Conservation (phyloP, 2,797 vertebrate species). For the Gila robusta region DNA sequence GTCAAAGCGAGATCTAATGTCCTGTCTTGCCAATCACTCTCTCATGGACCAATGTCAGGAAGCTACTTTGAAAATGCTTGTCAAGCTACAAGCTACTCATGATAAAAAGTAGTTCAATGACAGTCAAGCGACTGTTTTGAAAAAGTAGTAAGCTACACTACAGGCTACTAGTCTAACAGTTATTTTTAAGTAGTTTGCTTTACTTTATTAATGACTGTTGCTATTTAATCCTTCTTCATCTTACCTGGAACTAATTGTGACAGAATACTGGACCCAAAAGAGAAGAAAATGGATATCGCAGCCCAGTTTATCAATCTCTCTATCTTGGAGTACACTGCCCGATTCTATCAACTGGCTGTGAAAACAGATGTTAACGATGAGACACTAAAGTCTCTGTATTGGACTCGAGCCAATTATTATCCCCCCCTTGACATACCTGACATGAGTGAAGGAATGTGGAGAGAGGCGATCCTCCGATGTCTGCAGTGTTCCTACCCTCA, state of each 20-base stretch:
- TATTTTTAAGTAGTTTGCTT: too few relatives aligned
- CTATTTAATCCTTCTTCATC: too few relatives aligned
- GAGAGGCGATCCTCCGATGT: too few relatives aligned
- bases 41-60: constrained; percentile 41
- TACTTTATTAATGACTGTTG: too few relatives aligned
- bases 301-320: neutral
- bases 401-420: too few relatives aligned
- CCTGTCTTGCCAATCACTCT: constrained; percentile 71
- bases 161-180: neutral
- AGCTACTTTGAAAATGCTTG: neutral
- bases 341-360: neutral
- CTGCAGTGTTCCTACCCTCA: too few relatives aligned
- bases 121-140: neutral
- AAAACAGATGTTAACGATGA: neutral
- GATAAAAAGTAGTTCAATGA: neutral
- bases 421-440: too few relatives aligned
- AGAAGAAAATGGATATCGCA: neutral
- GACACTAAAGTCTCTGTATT: too few relatives aligned
- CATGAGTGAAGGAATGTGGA: too few relatives aligned
- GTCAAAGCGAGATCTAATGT: constrained; percentile 63
- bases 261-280: neutral
- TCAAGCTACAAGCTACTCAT: neutral
- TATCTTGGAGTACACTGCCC: neutral
- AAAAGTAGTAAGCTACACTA: neutral
- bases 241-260: neutral